phyloP scores from a whole-genome alignment of 2,797 vertebrate species.

The Sitta carolinensis region DNA sequence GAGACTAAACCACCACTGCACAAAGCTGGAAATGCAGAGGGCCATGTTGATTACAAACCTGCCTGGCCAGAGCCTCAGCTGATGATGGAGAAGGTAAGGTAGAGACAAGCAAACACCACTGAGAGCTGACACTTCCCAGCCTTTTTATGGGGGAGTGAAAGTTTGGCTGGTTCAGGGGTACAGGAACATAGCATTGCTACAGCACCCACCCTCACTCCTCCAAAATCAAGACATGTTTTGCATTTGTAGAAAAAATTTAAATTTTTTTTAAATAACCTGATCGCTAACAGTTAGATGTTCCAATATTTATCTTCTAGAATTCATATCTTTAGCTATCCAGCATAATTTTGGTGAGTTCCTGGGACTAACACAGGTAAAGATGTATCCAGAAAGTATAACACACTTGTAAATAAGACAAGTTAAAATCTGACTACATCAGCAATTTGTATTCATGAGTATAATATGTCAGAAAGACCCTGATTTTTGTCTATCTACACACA shows the following conservation, averaged over 20 bases:
- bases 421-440: neutral
- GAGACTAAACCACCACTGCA: neutral
- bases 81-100: neutral
- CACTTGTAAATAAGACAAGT: neutral
- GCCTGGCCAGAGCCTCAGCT: neutral
- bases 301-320: neutral
- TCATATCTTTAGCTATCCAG: neutral
- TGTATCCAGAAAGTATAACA: neutral
- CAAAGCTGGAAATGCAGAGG: neutral
- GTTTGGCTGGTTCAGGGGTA: neutral
- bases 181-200: neutral
- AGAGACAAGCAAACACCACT: neutral
- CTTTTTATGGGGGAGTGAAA: neutral
- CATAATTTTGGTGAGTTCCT: neutral
- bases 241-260: neutral
- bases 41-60: neutral
- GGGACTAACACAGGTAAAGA: neutral
- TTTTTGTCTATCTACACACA: neutral
- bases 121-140: neutral
- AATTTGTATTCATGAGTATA: neutral
- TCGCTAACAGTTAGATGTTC: rapidly evolving
- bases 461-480: neutral
- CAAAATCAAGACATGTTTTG: neutral
- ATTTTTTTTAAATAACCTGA: neutral
- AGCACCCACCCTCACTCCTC: neutral